Evolutionary conservation across 2,888 invertebrate genomes (phyloP), one percentile per base, ranked within the genome.

Genomic region (Mechanitis mazaeus): DNA sequence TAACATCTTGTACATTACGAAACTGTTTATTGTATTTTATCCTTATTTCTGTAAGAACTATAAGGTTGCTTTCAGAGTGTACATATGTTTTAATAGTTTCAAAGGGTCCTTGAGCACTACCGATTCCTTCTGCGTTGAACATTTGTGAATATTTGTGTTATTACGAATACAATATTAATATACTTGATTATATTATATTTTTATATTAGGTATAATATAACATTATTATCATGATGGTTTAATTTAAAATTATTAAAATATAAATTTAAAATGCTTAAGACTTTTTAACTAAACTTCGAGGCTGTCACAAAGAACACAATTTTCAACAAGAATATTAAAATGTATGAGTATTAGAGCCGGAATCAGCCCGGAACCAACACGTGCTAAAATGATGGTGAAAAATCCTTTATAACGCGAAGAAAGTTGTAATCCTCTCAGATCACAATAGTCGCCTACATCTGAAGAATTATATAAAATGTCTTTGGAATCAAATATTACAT

Each of bases 321-420:
- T 46, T 45, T 55, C 20, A 35, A 54, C 33, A 12, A 33, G n/a
- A 56, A 60, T 38, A 50, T 33, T 46, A 50, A 38, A 55, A 38
- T 56, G 53, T 3, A 55, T 38, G 33, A 45, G 56, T 56, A 56
- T 56, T 31, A 56, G 56, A 59, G 46, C 54, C 46, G 31, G 45
- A 63, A 57, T 59, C 42, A 54, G 59, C 54, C 46, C 28, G 42
- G 47, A 54, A 47, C 54, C 38, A 50, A 57, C 59, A 63, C 63
- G 63, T 63, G 63, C 53, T 56, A 38, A 55, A 60, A 54, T 54
- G 54, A 63, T 59, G 56, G 56, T 59, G 56, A 59, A 63, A 63
- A 63, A 63, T 63, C 59, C 59, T 59, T 63, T 63, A 56, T 59
- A 56, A 59, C 53, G 42, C 12, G 38, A 42, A 45, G 54, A 33